phyloP scores from a whole-genome alignment of 2,113 vertebrate species.

The Nipponia nippon region DNA sequence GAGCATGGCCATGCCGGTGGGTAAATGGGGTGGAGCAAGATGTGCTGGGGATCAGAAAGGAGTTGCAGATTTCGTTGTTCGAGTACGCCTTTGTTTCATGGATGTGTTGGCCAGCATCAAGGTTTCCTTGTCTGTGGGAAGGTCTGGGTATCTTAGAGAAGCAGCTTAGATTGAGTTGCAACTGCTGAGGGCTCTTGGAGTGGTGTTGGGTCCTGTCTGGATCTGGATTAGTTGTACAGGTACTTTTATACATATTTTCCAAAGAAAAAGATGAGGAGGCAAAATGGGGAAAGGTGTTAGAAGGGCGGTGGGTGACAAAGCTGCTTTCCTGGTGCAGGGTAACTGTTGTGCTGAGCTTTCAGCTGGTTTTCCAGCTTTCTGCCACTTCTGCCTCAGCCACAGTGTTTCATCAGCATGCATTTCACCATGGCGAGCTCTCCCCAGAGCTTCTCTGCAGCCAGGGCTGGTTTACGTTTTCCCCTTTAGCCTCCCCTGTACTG shows the following conservation, averaged over 20 bases:
- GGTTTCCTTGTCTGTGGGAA: background rate
- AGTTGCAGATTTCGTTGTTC: background rate
- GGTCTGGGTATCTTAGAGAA: background rate
- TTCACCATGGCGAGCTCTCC: background rate
- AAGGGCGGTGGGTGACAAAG: background rate
- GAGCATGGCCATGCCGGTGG: fast-evolving
- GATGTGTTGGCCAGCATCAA: background rate
- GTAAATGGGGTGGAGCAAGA: background rate
- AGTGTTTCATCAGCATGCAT: background rate
- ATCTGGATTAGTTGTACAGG: background rate
- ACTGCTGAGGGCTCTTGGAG: background rate
- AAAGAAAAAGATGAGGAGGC: background rate
- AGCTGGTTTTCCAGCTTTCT: background rate
- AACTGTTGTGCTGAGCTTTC: background rate
- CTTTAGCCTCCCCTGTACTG: background rate
- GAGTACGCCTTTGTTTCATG: background rate
- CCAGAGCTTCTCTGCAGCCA: background rate
- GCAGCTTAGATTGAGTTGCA: background rate
- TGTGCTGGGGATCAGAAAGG: background rate
- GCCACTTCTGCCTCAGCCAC: fast-evolving
- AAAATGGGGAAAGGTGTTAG: background rate
- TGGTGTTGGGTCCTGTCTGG: background rate
- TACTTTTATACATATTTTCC: background rate
- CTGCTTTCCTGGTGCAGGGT: background rate
- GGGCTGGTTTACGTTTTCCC: background rate